These are phyloP conservation scores for Drosophila santomea DNA, from an alignment of 1,140 invertebrate species.

Conservation along the genomic window DNA sequence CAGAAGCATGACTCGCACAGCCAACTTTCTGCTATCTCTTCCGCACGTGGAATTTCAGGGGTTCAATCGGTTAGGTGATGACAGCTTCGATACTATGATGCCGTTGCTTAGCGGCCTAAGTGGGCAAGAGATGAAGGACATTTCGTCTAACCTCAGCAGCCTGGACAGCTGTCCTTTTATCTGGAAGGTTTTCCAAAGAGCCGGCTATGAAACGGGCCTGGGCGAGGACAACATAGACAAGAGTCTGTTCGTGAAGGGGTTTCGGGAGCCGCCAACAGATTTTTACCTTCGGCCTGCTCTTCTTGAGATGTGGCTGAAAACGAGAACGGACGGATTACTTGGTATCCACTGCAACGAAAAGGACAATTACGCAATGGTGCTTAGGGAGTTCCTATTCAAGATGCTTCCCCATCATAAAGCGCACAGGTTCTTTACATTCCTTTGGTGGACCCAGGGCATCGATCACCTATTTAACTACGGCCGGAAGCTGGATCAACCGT, in stretches of 20 bases:
- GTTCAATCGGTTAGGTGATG: slow-evolving; percentile 84
- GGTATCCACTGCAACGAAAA: slow-evolving; percentile 86
- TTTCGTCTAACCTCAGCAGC: slow-evolving; percentile 84
- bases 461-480: slow-evolving; percentile 90
- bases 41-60: slow-evolving; percentile 42
- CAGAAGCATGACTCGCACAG: slow-evolving; percentile 39
- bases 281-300: slow-evolving; percentile 92
- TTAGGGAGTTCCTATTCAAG: slow-evolving; percentile 85
- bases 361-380: slow-evolving; percentile 85
- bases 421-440: slow-evolving; percentile 88
- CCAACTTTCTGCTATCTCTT: slow-evolving; percentile 31
- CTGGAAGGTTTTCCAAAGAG: slow-evolving; percentile 89
- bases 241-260: slow-evolving; percentile 91
- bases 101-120: slow-evolving; percentile 89
- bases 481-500: slow-evolving; percentile 87
- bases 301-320: slow-evolving; percentile 85
- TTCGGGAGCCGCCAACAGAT: slow-evolving; percentile 91
- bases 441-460: slow-evolving; percentile 91
- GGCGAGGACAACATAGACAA: slow-evolving; percentile 91
- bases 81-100: slow-evolving; percentile 88
- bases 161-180: slow-evolving; percentile 89
- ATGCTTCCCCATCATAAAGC: slow-evolving; percentile 81
- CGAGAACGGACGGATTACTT: slow-evolving; percentile 51
- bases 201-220: slow-evolving; percentile 90
- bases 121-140: slow-evolving; percentile 79